Conservation (phyloP, 92 coral and sea anemone genomes). For the Epizoanthus scotinus region DNA sequence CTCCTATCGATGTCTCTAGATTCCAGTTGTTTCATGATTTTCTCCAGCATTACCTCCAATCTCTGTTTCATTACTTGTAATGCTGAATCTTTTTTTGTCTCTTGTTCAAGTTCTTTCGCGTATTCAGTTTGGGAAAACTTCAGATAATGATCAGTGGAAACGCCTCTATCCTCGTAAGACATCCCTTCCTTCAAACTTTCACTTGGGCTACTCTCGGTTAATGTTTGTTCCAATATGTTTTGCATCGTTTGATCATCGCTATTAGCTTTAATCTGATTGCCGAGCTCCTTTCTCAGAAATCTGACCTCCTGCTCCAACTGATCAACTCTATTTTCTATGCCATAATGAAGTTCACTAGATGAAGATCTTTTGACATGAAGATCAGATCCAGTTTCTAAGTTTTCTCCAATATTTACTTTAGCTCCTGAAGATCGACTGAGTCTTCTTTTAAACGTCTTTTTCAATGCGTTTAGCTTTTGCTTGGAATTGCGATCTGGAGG, state of each 20-base stretch:
- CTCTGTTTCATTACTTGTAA: not conserved
- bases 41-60: not conserved
- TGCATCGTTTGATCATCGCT: not conserved
- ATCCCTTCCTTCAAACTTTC: not conserved
- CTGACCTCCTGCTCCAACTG: conserved; percentile 14
- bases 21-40: not conserved
- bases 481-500: no score
- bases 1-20: not conserved
- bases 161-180: not conserved
- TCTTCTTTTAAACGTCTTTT: conserved; percentile 16
- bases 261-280: not conserved
- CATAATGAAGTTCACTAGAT: not conserved
- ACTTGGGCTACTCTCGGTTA: conserved; percentile 15
- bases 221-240: not conserved
- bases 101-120: not conserved
- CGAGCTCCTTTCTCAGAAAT: conserved; percentile 15
- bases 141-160: not conserved
- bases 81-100: not conserved
- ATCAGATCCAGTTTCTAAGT: not conserved
- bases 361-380: not conserved
- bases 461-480: no score
- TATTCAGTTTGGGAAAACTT: not conserved
- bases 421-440: conserved; percentile 1
- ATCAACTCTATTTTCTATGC: conserved; percentile 21
- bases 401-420: not conserved